These are phyloP conservation scores for Mastacembelus armatus DNA, from an alignment of 2,797 vertebrate species.

Conservation along the genomic window DNA sequence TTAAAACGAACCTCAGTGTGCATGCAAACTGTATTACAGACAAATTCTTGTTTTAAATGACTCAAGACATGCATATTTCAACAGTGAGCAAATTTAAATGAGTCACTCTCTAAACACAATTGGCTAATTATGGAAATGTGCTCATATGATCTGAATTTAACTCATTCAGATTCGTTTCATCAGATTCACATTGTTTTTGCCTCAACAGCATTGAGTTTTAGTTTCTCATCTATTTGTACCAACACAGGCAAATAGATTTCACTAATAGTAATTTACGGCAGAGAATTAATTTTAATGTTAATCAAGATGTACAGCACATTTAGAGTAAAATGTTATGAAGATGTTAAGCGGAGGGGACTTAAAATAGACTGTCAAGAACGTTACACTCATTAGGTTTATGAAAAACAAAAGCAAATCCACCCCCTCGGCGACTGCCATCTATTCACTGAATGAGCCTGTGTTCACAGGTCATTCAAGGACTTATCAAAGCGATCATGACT, in stretches of 20 bases:
- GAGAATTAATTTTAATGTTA: constrained; percentile 52
- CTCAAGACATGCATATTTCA: constrained; percentile 70
- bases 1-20: constrained; percentile 18
- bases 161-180: constrained; percentile 62
- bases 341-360: constrained; percentile 43
- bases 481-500: constrained; percentile 57
- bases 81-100: constrained; percentile 60
- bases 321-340: constrained; percentile 46
- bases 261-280: constrained; percentile 41
- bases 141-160: constrained; percentile 65
- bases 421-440: constrained; percentile 33
- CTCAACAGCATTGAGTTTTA: constrained; percentile 18
- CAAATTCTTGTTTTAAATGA: constrained; percentile 61
- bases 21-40: constrained; percentile 46
- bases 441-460: constrained; percentile 35
- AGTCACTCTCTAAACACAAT: constrained; percentile 71
- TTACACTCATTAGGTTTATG: constrained; percentile 47
- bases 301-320: constrained; percentile 50
- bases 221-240: constrained; percentile 46
- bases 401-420: constrained; percentile 55
- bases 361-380: constrained; percentile 45
- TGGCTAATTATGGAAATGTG: constrained; percentile 75
- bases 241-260: constrained; percentile 33
- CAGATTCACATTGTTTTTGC: constrained; percentile 55
- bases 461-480: constrained; percentile 64